phyloP scores from a whole-genome alignment of 2,113 vertebrate genomes.

The Polypterus bichir region DNA sequence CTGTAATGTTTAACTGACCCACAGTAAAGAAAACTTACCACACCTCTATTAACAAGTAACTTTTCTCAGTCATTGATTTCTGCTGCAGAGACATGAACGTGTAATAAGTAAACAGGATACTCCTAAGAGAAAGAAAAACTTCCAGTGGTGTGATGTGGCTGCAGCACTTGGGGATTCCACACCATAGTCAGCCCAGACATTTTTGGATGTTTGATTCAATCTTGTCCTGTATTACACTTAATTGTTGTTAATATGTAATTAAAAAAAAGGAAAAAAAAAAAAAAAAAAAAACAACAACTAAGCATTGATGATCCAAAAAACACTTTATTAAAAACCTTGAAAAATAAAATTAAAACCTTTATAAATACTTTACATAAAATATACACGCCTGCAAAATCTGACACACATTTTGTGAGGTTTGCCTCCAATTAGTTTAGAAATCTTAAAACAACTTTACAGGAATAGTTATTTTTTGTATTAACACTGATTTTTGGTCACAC shows the following conservation, averaged over 20 bases:
- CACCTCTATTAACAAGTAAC: too few species aligned
- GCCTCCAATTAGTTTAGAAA: background rate
- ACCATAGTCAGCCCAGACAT: background rate
- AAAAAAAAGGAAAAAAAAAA: background rate
- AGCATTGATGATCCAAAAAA: background rate
- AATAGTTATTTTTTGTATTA: slow-evolving; percentile 4
- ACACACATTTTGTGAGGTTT: background rate
- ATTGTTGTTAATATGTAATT: background rate
- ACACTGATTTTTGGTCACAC: slow-evolving; percentile 16
- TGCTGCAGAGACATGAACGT: background rate
- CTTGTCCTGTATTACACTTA: background rate
- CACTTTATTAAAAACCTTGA: background rate
- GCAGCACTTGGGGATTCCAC: background rate
- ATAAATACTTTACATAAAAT: background rate
- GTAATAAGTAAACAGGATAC: background rate
- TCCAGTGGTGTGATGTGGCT: background rate
- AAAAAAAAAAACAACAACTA: background rate
- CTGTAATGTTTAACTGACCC: too few species aligned
- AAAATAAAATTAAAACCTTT: background rate
- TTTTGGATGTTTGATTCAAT: background rate
- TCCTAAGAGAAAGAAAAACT: too few species aligned
- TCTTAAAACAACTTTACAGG: background rate
- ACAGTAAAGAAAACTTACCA: too few species aligned
- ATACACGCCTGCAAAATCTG: background rate
- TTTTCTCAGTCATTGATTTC: background rate